A percentile compares a stretch with the other conserved stretches of the same genome.
phyloP scores from a whole-genome alignment of 2,113 vertebrate species.

The Perognathus longimembris region DNA sequence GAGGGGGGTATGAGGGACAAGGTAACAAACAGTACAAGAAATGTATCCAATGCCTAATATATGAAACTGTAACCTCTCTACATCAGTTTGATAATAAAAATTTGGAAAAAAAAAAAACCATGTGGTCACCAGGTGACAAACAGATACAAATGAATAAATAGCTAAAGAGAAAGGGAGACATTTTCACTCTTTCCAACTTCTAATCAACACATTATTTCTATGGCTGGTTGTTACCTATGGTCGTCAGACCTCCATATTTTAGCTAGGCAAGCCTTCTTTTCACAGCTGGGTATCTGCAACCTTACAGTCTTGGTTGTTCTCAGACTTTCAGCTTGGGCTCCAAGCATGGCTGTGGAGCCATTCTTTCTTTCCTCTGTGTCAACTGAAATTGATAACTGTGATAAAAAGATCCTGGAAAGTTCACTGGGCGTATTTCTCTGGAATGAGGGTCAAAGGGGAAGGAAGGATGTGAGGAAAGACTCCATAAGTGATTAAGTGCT shows the following conservation, averaged over 20 bases:
- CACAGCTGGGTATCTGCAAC: background rate
- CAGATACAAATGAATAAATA: background rate
- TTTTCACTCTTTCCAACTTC: background rate
- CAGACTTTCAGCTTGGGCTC: background rate
- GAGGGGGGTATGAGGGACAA: too few relatives aligned
- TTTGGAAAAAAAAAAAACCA: too few relatives aligned
- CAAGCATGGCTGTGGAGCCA: background rate
- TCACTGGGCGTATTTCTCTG: background rate
- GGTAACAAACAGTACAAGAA: too few relatives aligned
- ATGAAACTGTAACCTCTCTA: too few relatives aligned
- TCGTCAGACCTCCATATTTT: background rate
- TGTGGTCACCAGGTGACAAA: background rate
- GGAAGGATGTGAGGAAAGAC: background rate
- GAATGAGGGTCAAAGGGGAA: background rate
- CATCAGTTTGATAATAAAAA: too few relatives aligned
- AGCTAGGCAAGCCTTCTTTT: background rate
- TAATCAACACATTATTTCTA: constrained; percentile 7
- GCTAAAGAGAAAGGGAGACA: background rate
- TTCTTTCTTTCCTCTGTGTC: background rate
- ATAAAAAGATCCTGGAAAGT: background rate
- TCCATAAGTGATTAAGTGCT: background rate
- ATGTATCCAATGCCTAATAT: too few relatives aligned
- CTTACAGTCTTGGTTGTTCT: background rate
- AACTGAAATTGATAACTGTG: background rate
- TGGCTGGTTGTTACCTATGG: background rate